Base-by-base conservation (phyloP, 2,888 invertebrate genomes). In the Nymphalis c-album region DNA sequence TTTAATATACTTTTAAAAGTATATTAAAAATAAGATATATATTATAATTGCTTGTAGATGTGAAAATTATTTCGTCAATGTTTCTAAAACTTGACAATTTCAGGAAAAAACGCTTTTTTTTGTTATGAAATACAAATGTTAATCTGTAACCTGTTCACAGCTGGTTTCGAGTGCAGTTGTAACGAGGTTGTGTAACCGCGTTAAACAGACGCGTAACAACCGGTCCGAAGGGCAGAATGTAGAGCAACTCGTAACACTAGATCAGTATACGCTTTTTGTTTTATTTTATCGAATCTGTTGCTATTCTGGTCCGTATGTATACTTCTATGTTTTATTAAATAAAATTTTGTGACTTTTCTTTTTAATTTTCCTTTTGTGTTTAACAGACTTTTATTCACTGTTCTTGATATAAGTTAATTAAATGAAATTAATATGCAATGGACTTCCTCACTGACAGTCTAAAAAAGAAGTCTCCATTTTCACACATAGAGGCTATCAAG, bases 151-250 rank as follows among this genome's bases (percentile, higher is more conserved):
- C 53, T 48, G 66, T 48, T 62, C 58, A 66, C 35, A 40, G 40
- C 53, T 22, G 48, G 48, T 18, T 10, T 18, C 31, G 55, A 31
- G n/a, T 31, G 55, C 17, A 17, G 55, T 55, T n/a, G 55, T 31
- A 17, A 31, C 31, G 20, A 57, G 59, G 67, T 74, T 72, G 71
- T 64, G 71, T 66, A 70, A 71, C 57, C 35, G 66, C 63, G 69
- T 18, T n/a, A 18, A 8, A n/a, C n/a, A n/a, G n/a, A 64, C 69
- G 70, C 69, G 68, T 67, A 74, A 50, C 26, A 76, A 81, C 78
- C 77, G 75, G 78, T 76, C 73, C 72, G 76, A 81, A 81, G 82
- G 84, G 81, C 79, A 76, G 67, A 75, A 84, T 79, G 71, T 82
- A 74, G 84, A 79, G 73, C 79, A 76, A 63, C 68, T 64, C 35